Evolutionary conservation across 2,113 vertebrate genomes (phyloP), one percentile per base, ranked within the genome.

Genomic region (Aptenodytes forsteri): DNA sequence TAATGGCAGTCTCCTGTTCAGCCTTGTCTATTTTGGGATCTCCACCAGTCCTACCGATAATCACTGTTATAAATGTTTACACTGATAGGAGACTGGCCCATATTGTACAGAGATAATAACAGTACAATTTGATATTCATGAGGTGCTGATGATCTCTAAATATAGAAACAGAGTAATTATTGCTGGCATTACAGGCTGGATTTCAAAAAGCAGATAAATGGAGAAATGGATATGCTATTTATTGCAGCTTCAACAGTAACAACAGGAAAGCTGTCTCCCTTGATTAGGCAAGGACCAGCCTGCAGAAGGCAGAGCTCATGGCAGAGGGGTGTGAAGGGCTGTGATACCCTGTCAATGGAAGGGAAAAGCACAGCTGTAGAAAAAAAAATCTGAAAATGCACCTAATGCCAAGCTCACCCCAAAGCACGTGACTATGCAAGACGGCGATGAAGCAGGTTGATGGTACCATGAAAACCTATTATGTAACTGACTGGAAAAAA

Each of bases 71-170:
- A 87, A 96, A 97, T 95, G 89, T 96, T 97, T 96, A 97, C 87
- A 64, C 83, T 75, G 89, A 79, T 94, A 89, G 90, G 78, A 96
- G 83, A 75, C 87, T 92, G 79, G 95, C 89, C 96, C 71, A 30
- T 96, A 94, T 93, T 95, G 83, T 90, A 78, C 87, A 91, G 93
- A 91, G 86, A 97, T 96, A 95, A 95, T 91, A 96, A 94, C 86
- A 93, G 95, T 73, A 97, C 91, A 76, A 94, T 97, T 97, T 97
- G 89, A 96, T 97, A 97, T 97, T 97, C 96, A 97, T 96, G 93
- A 97, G 93, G 86, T 95, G 92, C 75, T 97, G 96, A 97, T 93
- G 94, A 97, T 89, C 70, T 89, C 96, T 93, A 97, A 97, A 97
- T 97, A 97, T 97, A 97, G 95, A 91, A 97, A 91, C 83, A 69